These are phyloP conservation scores for Rhagoletis zephyria DNA, from an alignment of 1,140 invertebrate species.

Conservation along the genomic window DNA sequence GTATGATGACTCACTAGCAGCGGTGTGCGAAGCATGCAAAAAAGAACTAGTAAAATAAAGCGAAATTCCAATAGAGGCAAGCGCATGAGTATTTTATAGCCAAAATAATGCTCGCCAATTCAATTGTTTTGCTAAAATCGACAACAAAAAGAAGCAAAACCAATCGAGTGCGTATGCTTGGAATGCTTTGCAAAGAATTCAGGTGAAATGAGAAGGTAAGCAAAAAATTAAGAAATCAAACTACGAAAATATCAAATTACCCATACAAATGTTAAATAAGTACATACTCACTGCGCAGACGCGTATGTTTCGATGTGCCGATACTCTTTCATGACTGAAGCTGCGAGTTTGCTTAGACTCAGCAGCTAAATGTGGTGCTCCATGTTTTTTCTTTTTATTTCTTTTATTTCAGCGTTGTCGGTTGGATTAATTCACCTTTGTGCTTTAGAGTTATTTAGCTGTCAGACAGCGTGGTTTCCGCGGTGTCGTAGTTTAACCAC, in stretches of 20 bases:
- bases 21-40: not conserved
- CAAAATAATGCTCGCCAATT: not conserved
- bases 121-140: not conserved
- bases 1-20: not conserved
- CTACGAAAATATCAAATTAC: constrained; percentile 39
- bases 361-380: not conserved
- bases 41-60: not conserved
- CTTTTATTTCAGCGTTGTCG: not conserved
- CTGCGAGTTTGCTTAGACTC: not conserved
- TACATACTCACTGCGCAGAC: constrained; percentile 1
- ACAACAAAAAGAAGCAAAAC: not conserved
- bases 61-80: not conserved
- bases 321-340: not conserved
- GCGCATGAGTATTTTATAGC: not conserved
- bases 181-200: constrained; percentile 21
- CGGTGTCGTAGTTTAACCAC: not conserved
- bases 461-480: constrained; percentile 34
- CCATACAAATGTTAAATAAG: not conserved
- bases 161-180: not conserved
- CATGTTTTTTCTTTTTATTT: not conserved
- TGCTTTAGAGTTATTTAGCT: not conserved
- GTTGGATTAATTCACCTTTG: not conserved
- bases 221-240: constrained; percentile 18
- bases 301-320: not conserved
- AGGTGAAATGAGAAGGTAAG: not conserved